A percentile compares a stretch with the other conserved stretches of the same genome.
Conservation (phyloP, 2,888 invertebrate genomes). For the Erynnis tages region DNA sequence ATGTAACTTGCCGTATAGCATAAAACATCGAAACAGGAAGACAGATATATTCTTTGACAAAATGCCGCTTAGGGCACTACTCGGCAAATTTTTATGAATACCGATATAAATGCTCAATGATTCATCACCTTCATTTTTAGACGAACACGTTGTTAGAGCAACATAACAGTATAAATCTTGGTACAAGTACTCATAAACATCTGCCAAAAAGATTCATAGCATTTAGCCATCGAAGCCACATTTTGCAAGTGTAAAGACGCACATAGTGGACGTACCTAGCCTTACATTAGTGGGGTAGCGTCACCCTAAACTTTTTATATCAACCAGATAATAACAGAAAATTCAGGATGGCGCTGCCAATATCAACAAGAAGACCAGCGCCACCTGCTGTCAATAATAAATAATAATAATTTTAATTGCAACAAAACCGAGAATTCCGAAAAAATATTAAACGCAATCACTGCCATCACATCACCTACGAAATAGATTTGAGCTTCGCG, state of each 20-base stretch:
- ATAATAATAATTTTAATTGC: constrained; percentile 16
- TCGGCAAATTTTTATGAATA: constrained; percentile 28
- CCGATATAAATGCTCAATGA: neutral
- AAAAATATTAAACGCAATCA: constrained; percentile 56
- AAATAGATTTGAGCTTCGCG: constrained; percentile 28
- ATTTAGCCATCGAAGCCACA: constrained; percentile 33
- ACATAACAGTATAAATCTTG: neutral
- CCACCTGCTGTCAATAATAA: constrained; percentile 56
- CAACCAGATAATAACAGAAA: constrained; percentile 32
- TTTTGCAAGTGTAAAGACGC: constrained; percentile 33
- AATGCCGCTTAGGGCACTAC: constrained; percentile 34
- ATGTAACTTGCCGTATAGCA: constrained; percentile 34
- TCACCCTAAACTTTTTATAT: constrained; percentile 60
- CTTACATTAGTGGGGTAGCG: constrained; percentile 49
- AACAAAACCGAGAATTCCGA: constrained; percentile 1
- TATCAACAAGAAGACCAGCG: constrained; percentile 63
- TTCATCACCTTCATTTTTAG: neutral
- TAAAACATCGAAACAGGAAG: constrained; percentile 3
- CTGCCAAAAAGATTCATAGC: constrained; percentile 26
- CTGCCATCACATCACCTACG: constrained; percentile 56
- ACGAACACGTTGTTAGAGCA: neutral
- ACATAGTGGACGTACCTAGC: constrained; percentile 39
- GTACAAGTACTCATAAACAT: constrained; percentile 31
- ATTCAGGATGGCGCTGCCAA: constrained; percentile 76
- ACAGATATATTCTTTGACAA: constrained; percentile 35